Conservation (phyloP, 2,888 invertebrate genomes). For the Torymus tubicola region DNA sequence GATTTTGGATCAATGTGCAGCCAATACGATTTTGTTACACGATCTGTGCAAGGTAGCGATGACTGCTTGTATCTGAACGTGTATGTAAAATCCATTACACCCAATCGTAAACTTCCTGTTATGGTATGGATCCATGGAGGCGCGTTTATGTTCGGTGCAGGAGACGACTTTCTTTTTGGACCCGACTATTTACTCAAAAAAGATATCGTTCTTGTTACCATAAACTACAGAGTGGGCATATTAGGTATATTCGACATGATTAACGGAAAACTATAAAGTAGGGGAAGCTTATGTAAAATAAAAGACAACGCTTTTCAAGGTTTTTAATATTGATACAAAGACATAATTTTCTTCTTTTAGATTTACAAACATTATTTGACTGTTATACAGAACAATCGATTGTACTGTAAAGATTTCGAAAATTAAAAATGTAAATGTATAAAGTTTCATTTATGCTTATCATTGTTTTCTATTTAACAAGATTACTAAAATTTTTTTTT, state of each 20-base stretch:
- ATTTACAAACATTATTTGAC: no score
- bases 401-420: no score
- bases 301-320: no score
- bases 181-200: slow-evolving; percentile 63
- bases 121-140: slow-evolving; percentile 65
- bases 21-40: slow-evolving; percentile 61
- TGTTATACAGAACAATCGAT: no score
- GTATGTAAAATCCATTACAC: slow-evolving; percentile 58
- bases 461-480: no score
- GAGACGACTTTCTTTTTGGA: slow-evolving; percentile 61
- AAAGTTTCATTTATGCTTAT: no score
- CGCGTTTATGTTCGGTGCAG: slow-evolving; percentile 55
- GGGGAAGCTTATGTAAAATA: no score
- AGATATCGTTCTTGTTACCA: slow-evolving; percentile 61
- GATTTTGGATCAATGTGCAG: slow-evolving; percentile 64
- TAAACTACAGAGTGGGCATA: slow-evolving; percentile 62
- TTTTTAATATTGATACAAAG: no score
- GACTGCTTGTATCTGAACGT: slow-evolving; percentile 61
- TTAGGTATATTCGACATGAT: slow-evolving; percentile 52
- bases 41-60: slow-evolving; percentile 44
- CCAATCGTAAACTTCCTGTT: slow-evolving; percentile 37
- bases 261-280: no score
- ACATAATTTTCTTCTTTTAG: no score
- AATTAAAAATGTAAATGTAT: no score
- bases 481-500: no score